These are phyloP conservation scores for Meloidogyne hapla DNA, from an alignment of 1,140 invertebrate species.

Conservation along the genomic window DNA sequence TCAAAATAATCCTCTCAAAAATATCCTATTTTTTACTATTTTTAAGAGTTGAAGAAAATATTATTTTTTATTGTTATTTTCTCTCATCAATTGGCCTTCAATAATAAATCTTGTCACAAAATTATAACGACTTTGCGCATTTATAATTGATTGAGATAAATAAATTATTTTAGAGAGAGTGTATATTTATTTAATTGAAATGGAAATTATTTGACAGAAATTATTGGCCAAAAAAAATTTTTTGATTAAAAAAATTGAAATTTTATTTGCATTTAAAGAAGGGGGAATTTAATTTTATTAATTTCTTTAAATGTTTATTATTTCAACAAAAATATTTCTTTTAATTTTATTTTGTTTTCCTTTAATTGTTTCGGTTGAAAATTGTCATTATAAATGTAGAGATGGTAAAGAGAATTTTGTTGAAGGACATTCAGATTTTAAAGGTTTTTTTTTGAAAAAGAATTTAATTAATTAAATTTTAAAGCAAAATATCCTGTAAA, in stretches of 20 bases:
- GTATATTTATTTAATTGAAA: too few relatives aligned
- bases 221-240: too few relatives aligned
- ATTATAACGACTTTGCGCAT: constrained; percentile 1
- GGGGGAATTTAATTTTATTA: neutral
- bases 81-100: neutral
- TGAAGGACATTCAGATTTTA: constrained; percentile 12
- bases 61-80: neutral
- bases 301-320: neutral
- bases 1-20: neutral
- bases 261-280: too few relatives aligned
- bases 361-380: neutral
- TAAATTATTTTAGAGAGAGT: too few relatives aligned
- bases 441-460: neutral
- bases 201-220: too few relatives aligned
- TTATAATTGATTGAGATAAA: neutral
- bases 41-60: neutral
- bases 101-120: neutral
- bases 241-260: too few relatives aligned
- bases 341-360: neutral
- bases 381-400: constrained; percentile 6
- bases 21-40: neutral
- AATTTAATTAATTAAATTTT: constrained; percentile 11
- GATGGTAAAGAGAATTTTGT: constrained; percentile 20
- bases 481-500: constrained; percentile 20
- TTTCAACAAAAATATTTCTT: neutral